A percentile compares a stretch with the other conserved stretches of the same genome.
These are phyloP conservation scores for Lamellibrachia columna DNA, from an alignment of 2,888 invertebrate genomes.

Conservation along the genomic window DNA sequence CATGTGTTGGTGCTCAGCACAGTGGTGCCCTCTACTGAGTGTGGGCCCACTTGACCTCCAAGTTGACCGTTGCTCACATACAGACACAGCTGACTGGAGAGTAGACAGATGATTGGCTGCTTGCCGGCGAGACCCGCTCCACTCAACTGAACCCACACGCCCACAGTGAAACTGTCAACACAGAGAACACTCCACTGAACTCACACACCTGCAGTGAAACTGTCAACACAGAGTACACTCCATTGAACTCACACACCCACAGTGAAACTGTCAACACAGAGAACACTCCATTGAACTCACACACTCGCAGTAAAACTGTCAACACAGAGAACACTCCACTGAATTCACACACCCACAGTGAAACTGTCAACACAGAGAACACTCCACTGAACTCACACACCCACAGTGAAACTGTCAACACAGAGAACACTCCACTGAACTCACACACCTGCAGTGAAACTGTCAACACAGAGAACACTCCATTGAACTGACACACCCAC, in stretches of 20 bases:
- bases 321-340: neutral
- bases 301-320: neutral
- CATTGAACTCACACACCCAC: neutral
- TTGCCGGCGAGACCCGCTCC: constrained; percentile 35
- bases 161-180: constrained; percentile 50
- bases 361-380: constrained; percentile 13
- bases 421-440: neutral
- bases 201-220: neutral
- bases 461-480: neutral
- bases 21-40: constrained; percentile 40
- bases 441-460: neutral
- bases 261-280: neutral
- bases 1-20: constrained; percentile 44
- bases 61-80: constrained; percentile 46
- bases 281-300: neutral
- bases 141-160: constrained; percentile 48
- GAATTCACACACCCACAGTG: neutral
- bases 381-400: neutral
- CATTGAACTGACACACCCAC: neutral
- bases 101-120: constrained; percentile 51
- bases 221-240: neutral
- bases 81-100: constrained; percentile 47
- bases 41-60: constrained; percentile 42
- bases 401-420: neutral
- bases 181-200: constrained; percentile 13